phyloP scores from a whole-genome alignment of 2,113 vertebrate genomes.

The Pyxicephalus adspersus region DNA sequence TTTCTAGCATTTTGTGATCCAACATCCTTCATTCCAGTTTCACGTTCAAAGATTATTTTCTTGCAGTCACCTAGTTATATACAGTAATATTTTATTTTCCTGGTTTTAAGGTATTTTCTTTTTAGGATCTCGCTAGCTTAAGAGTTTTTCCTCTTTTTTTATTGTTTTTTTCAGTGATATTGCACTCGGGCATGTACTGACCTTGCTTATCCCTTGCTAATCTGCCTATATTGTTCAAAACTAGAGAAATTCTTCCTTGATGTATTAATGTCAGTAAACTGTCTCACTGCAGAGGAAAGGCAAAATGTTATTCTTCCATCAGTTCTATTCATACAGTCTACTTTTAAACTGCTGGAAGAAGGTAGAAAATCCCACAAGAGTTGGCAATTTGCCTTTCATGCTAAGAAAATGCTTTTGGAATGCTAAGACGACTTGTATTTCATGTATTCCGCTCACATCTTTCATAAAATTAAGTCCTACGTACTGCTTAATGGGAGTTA shows the following conservation, averaged over 20 bases:
- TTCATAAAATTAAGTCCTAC: constrained; percentile 28
- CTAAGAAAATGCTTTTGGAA: constrained; percentile 34
- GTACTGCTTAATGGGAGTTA: constrained; percentile 20
- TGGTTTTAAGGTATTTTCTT: constrained; percentile 20
- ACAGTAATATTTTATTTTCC: constrained; percentile 27
- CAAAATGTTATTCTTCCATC: constrained; percentile 18
- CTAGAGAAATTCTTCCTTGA: constrained; percentile 1
- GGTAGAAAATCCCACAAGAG: constrained; percentile 35
- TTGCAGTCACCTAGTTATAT: constrained; percentile 31
- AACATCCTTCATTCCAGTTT: not conserved
- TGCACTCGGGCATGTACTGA: constrained; percentile 20
- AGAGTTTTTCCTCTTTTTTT: constrained; percentile 17
- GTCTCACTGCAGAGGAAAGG: not conserved
- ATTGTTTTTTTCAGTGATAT: constrained; percentile 28
- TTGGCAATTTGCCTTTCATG: constrained; percentile 19
- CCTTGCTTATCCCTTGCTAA: constrained; percentile 51
- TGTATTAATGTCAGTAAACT: constrained; percentile 26
- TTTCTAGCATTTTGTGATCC: not conserved
- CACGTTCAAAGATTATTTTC: constrained; percentile 21
- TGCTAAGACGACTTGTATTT: constrained; percentile 7
- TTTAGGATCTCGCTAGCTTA: constrained; percentile 30
- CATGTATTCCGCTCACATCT: constrained; percentile 23
- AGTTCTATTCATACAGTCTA: constrained; percentile 5
- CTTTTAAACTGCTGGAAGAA: constrained; percentile 49
- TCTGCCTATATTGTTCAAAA: constrained; percentile 41